Conservation (phyloP, 2,888 invertebrate genomes). For the Miltochrista miniata region DNA sequence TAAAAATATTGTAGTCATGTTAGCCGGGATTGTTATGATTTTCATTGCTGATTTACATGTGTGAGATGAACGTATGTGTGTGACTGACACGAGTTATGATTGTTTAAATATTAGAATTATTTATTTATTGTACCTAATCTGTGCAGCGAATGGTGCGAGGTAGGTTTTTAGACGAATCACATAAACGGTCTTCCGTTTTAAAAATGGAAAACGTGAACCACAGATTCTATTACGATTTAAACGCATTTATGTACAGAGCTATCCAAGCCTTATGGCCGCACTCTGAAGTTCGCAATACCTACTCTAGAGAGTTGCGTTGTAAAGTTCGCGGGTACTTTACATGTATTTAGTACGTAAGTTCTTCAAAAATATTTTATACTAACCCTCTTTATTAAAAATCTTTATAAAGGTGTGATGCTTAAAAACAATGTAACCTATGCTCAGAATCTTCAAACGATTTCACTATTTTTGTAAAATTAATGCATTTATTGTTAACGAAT, state of each 20-base stretch:
- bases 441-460: constrained; percentile 54
- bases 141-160: too few species aligned
- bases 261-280: too few species aligned
- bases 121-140: too few species aligned
- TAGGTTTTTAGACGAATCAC: too few species aligned
- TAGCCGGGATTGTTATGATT: constrained; percentile 3
- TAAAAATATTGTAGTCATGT: constrained; percentile 10
- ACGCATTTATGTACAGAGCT: neutral
- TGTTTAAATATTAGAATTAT: constrained; percentile 11
- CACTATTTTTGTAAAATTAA: constrained; percentile 60
- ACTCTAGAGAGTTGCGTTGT: neutral
- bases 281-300: neutral
- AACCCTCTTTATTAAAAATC: constrained; percentile 17
- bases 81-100: neutral
- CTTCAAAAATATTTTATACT: constrained; percentile 20
- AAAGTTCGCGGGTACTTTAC: neutral
- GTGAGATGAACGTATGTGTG: constrained; percentile 2
- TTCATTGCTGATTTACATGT: constrained; percentile 13
- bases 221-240: constrained; percentile 2
- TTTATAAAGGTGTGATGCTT: constrained; percentile 49
- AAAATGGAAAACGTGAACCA: neutral
- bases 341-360: constrained; percentile 6
- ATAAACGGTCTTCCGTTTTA: neutral
- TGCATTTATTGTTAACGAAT: constrained; percentile 82
- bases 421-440: constrained; percentile 37